Evolutionary conservation across 2,888 invertebrate genomes (phyloP).

Genomic region (Dynastes tityus): DNA sequence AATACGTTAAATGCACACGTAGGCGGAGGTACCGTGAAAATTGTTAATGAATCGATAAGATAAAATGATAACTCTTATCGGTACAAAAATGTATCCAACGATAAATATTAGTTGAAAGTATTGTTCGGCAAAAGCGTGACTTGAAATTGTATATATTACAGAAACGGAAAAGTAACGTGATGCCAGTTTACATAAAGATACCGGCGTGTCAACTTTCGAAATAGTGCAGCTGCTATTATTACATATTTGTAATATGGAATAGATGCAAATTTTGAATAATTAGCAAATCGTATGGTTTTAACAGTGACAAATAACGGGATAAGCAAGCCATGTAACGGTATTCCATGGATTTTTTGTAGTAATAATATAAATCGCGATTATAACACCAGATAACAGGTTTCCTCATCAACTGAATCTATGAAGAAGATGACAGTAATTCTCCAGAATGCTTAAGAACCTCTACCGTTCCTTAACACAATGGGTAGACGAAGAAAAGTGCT

Average conservation of each 20-base stretch:
- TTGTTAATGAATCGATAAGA: constrained; percentile 35
- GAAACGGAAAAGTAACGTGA: background rate
- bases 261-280: background rate
- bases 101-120: constrained; percentile 1
- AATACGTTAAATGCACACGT: constrained; percentile 9
- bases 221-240: background rate
- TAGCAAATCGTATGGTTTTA: background rate
- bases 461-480: constrained; percentile 55
- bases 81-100: background rate
- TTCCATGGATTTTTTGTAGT: no score
- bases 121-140: constrained; percentile 2
- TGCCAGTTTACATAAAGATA: constrained; percentile 8
- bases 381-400: no score
- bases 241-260: background rate
- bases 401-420: background rate
- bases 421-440: background rate
- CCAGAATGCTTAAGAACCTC: constrained; percentile 24
- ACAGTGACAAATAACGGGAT: background rate
- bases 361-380: no score
- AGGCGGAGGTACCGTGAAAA: constrained; percentile 6
- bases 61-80: constrained; percentile 21
- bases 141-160: constrained; percentile 5
- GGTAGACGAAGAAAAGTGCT: constrained; percentile 63
- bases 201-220: background rate
- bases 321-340: no score